Percentiles rank a stretch among this genome's conserved stretches.
phyloP scores from a whole-genome alignment of 2,888 invertebrate species.

The Cremastobaeus sp. region DNA sequence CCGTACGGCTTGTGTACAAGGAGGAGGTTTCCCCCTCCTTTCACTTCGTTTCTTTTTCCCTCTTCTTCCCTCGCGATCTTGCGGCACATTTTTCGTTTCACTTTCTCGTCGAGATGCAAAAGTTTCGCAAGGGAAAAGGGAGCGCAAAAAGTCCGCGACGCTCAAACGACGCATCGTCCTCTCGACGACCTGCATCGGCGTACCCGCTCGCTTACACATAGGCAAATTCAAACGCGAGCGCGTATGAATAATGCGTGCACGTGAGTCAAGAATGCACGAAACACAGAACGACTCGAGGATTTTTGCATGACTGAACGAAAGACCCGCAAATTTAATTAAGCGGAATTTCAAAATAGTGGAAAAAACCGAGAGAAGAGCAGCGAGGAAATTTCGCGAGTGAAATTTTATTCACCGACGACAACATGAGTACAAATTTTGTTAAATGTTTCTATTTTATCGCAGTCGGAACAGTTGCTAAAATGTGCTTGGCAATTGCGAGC shows the following conservation, averaged over 20 bases:
- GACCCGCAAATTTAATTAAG: conserved; percentile 42
- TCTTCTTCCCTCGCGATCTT: conserved; percentile 39
- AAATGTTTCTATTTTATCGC: not conserved
- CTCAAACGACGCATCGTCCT: conserved; percentile 64
- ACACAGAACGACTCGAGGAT: conserved; percentile 18
- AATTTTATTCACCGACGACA: conserved; percentile 14
- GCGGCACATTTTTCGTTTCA: conserved; percentile 48
- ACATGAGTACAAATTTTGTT: conserved; percentile 3
- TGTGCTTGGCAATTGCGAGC: too few species aligned
- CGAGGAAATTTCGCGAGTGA: not conserved
- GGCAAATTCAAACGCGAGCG: conserved; percentile 4
- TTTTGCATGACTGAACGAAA: conserved; percentile 45
- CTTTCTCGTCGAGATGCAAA: conserved; percentile 66
- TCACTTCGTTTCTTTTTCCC: conserved; percentile 15
- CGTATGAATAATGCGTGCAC: conserved; percentile 33
- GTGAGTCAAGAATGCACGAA: conserved; percentile 23
- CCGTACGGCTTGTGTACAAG: conserved; percentile 10
- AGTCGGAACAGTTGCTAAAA: too few species aligned
- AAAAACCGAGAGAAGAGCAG: conserved; percentile 6
- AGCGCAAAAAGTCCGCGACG: conserved; percentile 61
- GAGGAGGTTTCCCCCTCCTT: conserved; percentile 10
- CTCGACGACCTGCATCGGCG: conserved; percentile 54
- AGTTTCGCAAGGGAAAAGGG: conserved; percentile 70
- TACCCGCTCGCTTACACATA: conserved; percentile 21
- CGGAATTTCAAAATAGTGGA: conserved; percentile 29